Evolutionary conservation across 1,140 invertebrate species (phyloP).

Genomic region (Hylaeus anthracinus): DNA sequence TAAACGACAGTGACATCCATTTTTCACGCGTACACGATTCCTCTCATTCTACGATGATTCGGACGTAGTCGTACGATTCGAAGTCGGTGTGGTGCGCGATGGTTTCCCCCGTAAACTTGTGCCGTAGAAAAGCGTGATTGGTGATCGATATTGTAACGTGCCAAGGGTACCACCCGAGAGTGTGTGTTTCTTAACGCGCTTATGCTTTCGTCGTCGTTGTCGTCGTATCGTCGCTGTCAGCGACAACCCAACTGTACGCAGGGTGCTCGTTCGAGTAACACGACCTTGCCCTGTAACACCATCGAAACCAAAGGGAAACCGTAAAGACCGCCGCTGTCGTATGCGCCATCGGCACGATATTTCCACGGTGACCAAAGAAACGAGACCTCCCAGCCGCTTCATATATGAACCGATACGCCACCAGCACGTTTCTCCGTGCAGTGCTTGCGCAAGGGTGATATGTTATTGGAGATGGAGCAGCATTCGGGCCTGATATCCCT

Average conservation of each 20-base stretch:
- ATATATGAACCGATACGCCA: constrained; percentile 66
- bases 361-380: constrained; percentile 4
- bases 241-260: not conserved
- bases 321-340: constrained; percentile 12
- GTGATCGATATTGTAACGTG: constrained; percentile 57
- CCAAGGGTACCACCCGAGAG: constrained; percentile 1
- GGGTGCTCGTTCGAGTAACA: not conserved
- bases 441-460: constrained; percentile 82
- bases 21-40: not conserved
- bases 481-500: constrained; percentile 91
- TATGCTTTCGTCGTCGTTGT: constrained; percentile 1
- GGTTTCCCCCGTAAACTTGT: constrained; percentile 42
- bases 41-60: constrained; percentile 40
- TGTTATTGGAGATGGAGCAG: constrained; percentile 92
- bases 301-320: not conserved
- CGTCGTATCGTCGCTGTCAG: not conserved
- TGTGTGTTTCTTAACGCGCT: constrained; percentile 27
- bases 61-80: constrained; percentile 49
- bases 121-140: constrained; percentile 44
- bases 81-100: constrained; percentile 48
- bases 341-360: not conserved
- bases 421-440: constrained; percentile 59
- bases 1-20: constrained; percentile 27
- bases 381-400: constrained; percentile 10
- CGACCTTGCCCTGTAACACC: constrained; percentile 19